Percentiles rank a stretch among this genome's conserved stretches.
Conservation (phyloP, 2,888 invertebrate species). For the Melanophora roralis region DNA sequence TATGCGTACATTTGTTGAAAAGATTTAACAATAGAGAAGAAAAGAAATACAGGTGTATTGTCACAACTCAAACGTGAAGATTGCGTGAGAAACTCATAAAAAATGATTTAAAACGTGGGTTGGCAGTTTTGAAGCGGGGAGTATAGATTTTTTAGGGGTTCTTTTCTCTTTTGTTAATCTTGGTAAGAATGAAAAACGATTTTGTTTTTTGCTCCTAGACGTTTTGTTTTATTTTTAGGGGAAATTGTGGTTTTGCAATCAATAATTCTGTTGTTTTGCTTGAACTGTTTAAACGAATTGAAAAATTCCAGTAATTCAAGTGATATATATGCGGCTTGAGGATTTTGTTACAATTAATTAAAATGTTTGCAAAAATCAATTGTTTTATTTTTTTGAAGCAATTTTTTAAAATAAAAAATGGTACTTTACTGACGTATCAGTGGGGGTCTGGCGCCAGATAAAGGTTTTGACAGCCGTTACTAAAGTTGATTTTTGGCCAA, state of each 20-base stretch:
- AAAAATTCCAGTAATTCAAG: slow-evolving; percentile 28
- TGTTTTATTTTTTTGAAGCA: slow-evolving; percentile 2
- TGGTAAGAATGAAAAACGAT: not conserved
- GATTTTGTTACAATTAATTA: slow-evolving; percentile 31
- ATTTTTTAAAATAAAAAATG: slow-evolving; percentile 5
- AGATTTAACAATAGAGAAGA: slow-evolving; percentile 18
- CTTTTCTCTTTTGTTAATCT: slow-evolving; percentile 15
- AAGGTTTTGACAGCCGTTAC: not conserved
- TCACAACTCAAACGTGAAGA: slow-evolving; percentile 29
- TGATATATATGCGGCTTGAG: slow-evolving; percentile 29
- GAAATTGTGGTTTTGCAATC: slow-evolving; percentile 27
- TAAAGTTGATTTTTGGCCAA: too few species aligned
- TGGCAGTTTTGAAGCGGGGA: slow-evolving; percentile 15
- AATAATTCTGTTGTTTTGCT: not conserved
- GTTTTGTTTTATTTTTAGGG: slow-evolving; percentile 1
- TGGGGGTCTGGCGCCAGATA: slow-evolving; percentile 48
- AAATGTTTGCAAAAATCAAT: slow-evolving; percentile 23
- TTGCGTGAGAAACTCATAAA: slow-evolving; percentile 54
- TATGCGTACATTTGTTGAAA: not conserved
- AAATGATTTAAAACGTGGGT: slow-evolving; percentile 24
- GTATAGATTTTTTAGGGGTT: not conserved
- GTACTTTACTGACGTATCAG: slow-evolving; percentile 19
- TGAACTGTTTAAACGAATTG: slow-evolving; percentile 37
- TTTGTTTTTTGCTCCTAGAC: slow-evolving; percentile 1
- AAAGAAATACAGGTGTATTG: slow-evolving; percentile 54